Conservation (phyloP, 2,113 vertebrate genomes). For the Colistium nudipinnis region DNA sequence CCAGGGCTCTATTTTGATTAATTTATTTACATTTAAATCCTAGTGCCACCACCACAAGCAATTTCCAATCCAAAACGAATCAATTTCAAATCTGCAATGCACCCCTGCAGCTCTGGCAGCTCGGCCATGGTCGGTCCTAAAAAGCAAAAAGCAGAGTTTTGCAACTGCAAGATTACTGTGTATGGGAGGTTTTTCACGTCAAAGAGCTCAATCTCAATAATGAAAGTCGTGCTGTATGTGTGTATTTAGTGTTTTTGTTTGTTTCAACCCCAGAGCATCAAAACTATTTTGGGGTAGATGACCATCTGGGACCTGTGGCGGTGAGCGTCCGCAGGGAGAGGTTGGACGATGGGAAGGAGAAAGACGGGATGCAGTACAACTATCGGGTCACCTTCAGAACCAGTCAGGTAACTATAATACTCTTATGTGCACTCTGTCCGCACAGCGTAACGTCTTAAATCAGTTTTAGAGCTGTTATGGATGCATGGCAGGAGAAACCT, state of each 20-base stretch:
- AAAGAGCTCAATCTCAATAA: not conserved
- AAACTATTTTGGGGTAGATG: slow-evolving; percentile 97
- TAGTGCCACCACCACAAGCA: not conserved
- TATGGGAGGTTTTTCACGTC: not conserved
- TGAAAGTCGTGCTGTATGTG: not conserved
- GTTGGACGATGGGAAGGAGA: slow-evolving; percentile 93
- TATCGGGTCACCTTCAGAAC: slow-evolving; percentile 95
- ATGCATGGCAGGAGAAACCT: slow-evolving; percentile 20
- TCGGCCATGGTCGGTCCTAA: not conserved
- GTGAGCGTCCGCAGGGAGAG: slow-evolving; percentile 94
- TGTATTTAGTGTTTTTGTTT: not conserved
- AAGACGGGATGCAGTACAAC: slow-evolving; percentile 93
- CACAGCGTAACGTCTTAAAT: not conserved
- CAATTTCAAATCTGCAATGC: slow-evolving; percentile 18
- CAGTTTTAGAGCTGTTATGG: not conserved
- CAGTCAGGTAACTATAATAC: slow-evolving; percentile 88
- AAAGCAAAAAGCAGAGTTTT: not conserved
- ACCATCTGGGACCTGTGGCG: slow-evolving; percentile 94
- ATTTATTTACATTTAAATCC: slow-evolving; percentile 27
- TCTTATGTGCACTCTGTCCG: not conserved
- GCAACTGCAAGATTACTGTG: not conserved
- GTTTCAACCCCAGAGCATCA: slow-evolving; percentile 87
- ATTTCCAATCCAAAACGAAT: slow-evolving; percentile 47
- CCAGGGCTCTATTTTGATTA: slow-evolving; percentile 25
- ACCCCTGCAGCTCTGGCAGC: slow-evolving; percentile 15